Evolutionary conservation across 1,140 invertebrate species (phyloP).

Genomic region (Drosophila teissieri): DNA sequence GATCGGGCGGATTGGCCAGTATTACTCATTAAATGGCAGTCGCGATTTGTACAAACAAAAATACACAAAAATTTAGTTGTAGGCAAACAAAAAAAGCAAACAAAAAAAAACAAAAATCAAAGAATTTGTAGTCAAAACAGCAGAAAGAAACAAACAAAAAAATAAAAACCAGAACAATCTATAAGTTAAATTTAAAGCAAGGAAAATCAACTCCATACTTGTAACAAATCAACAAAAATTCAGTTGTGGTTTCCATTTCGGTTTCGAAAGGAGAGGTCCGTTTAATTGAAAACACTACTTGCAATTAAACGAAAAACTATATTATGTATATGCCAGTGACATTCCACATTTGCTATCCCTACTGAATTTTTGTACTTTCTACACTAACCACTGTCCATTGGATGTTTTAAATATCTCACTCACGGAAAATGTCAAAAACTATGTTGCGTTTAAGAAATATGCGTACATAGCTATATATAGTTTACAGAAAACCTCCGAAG

Average conservation of each 20-base stretch:
- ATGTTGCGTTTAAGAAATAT: constrained; percentile 2
- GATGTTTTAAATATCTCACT: constrained; percentile 7
- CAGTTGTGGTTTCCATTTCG: constrained; percentile 35
- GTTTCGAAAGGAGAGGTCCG: constrained; percentile 13
- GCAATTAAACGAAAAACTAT: constrained; percentile 8
- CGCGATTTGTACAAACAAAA: constrained; percentile 28
- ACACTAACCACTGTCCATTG: neutral
- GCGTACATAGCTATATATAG: constrained; percentile 3
- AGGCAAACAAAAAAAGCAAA: constrained; percentile 24
- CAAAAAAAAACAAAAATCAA: constrained; percentile 69
- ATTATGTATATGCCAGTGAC: constrained; percentile 15
- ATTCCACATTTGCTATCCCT: constrained; percentile 16
- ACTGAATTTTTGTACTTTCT: constrained; percentile 2
- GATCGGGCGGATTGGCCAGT: constrained; percentile 33
- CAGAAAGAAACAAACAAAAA: constrained; percentile 11
- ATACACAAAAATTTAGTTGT: constrained; percentile 14
- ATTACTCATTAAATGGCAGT: constrained; percentile 47
- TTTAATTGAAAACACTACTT: neutral
- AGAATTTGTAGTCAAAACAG: constrained; percentile 75
- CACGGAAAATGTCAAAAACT: neutral
- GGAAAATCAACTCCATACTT: constrained; percentile 11
- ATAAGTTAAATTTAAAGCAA: constrained; percentile 25
- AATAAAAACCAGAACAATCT: constrained; percentile 32
- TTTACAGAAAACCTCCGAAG: constrained; percentile 12
- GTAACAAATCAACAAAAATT: constrained; percentile 21